These are phyloP conservation scores for Menidia menidia DNA, from an alignment of 2,797 vertebrate genomes.

Conservation along the genomic window DNA sequence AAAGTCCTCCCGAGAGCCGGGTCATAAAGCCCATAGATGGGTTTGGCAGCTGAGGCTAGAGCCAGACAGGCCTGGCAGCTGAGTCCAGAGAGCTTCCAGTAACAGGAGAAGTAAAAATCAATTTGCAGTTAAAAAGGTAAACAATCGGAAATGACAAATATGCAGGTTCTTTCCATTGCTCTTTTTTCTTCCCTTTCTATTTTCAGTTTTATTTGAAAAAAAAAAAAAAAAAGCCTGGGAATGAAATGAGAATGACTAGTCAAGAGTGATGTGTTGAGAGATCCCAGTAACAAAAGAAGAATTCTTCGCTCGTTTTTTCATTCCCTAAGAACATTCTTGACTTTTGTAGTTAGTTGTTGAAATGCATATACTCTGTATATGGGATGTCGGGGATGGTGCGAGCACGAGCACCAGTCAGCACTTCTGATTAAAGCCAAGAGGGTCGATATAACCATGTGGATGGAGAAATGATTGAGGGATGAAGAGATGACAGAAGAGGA, in stretches of 20 bases:
- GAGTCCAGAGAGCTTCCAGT: slow-evolving; percentile 82
- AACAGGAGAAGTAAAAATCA: slow-evolving; percentile 88
- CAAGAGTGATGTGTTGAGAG: slow-evolving; percentile 64
- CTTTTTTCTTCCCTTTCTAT: slow-evolving; percentile 61
- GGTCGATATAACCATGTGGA: slow-evolving; percentile 48
- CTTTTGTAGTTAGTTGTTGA: slow-evolving; percentile 40
- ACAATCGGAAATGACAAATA: slow-evolving; percentile 88
- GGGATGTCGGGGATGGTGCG: slow-evolving; percentile 7
- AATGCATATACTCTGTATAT: slow-evolving; percentile 12
- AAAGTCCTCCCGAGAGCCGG: slow-evolving; percentile 84
- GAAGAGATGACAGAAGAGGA: slow-evolving; percentile 43
- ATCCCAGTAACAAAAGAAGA: slow-evolving; percentile 57
- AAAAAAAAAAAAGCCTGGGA: slow-evolving; percentile 73
- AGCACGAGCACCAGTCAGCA: slow-evolving; percentile 30
- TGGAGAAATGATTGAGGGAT: slow-evolving; percentile 52
- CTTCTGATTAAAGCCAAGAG: slow-evolving; percentile 60
- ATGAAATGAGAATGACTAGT: slow-evolving; percentile 67
- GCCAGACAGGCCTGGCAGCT: slow-evolving; percentile 76
- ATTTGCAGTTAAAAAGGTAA: slow-evolving; percentile 88
- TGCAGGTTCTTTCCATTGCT: slow-evolving; percentile 76
- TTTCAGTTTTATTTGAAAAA: slow-evolving; percentile 75
- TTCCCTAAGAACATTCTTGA: slow-evolving; percentile 51
- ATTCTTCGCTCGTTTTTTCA: slow-evolving; percentile 16
- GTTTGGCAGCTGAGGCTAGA: slow-evolving; percentile 76
- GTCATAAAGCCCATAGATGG: slow-evolving; percentile 83